Base-by-base conservation (phyloP, 1,140 invertebrate species). In the Asobara japonica region DNA sequence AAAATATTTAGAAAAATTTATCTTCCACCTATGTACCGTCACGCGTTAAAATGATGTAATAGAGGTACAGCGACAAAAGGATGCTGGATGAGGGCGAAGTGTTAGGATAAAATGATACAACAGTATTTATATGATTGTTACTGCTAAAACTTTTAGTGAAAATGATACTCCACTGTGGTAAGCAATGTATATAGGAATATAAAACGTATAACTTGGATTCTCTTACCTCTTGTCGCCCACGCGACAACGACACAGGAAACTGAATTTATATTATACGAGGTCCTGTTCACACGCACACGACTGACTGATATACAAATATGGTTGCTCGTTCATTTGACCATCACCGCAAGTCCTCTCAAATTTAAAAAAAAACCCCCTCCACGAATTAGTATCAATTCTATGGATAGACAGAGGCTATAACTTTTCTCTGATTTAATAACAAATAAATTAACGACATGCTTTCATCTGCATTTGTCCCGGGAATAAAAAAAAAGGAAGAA, bases 221-320 rank as follows among this genome's bases (percentile, higher is more conserved):
- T 64, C 67, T 48, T 60, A 65, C 71, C 66, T 64, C 67, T 48
- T 60, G 69, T 80, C 82, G 79, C 82, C 83, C 76, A 84, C 83
- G 79, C 76, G 76, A 74, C 76, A 77, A 77, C 77, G 75, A 82
- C 77, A 82, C 76, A 72, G 76, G 72, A 74, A 74, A 78, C 76
- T 76, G 76, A 22, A 73, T 78, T 79, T 77, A 82, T 83, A 82
- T 83, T 83, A 83, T 83, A 83, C 79, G 82, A 84, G 81, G 76
- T 81, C 80, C 77, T 78, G 77, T 77, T 75, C 76, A 36, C 72
- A 67, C 61, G 70, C 77, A 76, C 72, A 74, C 64, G 69, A 78
- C 70, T 73, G 75, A 38, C 51, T 61, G 20, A 61, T 69, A 61
- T 61, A 31, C 56, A 69, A 33, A 33, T 60, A n/a, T 33, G 56